Percentiles rank a stretch among this genome's conserved stretches.
Conservation (phyloP, 2,113 vertebrate genomes). For the Pelobates fuscus region DNA sequence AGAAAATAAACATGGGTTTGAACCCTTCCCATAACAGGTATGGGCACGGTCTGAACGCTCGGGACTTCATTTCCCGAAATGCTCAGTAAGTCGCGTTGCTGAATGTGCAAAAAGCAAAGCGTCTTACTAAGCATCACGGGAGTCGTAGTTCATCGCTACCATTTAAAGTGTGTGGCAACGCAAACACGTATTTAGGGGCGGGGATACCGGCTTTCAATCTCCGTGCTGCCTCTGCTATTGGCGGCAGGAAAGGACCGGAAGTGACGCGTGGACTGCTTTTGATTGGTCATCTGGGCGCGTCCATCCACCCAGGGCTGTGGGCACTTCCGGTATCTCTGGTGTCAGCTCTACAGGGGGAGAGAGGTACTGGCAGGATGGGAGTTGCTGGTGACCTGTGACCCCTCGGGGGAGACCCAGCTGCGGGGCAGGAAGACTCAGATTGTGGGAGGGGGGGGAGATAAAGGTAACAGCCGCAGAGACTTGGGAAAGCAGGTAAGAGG, state of each 20-base stretch:
- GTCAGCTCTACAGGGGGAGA: conserved; percentile 35
- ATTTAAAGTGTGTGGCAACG: too few relatives aligned
- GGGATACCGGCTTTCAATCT: background rate
- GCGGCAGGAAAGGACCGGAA: conserved; percentile 18
- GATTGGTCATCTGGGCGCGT: conserved; percentile 27
- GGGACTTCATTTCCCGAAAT: too few relatives aligned
- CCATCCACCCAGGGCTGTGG: conserved; percentile 35
- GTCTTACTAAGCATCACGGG: background rate
- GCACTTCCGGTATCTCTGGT: conserved; percentile 42
- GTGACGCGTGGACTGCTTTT: background rate
- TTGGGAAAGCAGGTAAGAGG: conserved; percentile 22
- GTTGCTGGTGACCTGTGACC: conserved; percentile 27
- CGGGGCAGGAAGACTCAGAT: background rate
- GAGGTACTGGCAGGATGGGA: conserved; percentile 20
- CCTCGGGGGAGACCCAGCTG: background rate
- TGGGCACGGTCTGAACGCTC: too few relatives aligned
- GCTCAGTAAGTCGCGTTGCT: too few relatives aligned
- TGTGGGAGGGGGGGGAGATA: background rate
- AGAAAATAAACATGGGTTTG: too few relatives aligned
- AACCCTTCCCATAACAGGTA: too few relatives aligned
- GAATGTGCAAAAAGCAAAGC: too few relatives aligned
- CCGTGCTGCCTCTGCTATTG: background rate
- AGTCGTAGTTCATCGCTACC: background rate
- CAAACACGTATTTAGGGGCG: background rate
- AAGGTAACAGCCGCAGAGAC: conserved; percentile 2